A percentile compares a stretch with the other conserved stretches of the same genome.
Evolutionary conservation across 2,797 vertebrate genomes (phyloP).

Genomic region (Takifugu ocellatus): DNA sequence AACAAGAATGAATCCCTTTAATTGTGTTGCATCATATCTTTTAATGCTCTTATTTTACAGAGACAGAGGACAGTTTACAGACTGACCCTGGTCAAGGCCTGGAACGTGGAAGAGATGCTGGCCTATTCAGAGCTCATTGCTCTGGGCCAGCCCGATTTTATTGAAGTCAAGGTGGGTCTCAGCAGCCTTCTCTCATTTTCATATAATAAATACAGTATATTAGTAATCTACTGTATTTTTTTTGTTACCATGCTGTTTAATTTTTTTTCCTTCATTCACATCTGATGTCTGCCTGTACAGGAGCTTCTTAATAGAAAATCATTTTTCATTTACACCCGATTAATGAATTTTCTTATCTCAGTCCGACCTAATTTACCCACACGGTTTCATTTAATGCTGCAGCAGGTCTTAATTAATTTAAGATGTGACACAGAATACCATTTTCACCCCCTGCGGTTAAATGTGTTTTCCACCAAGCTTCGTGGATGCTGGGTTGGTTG

Average conservation of each 20-base stretch:
- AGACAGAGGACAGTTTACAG: conserved; percentile 92
- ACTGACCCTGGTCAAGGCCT: conserved; percentile 91
- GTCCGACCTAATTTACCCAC: neutral
- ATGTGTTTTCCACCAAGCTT: too few species aligned
- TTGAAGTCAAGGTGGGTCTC: conserved; percentile 87
- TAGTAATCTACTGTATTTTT: neutral
- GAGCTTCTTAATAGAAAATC: conserved; percentile 23
- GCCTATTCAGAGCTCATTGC: conserved; percentile 87
- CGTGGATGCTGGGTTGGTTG: too few species aligned
- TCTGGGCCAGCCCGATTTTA: conserved; percentile 89
- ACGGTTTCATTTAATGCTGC: too few species aligned
- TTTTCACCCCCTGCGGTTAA: too few species aligned
- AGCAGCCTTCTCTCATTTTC: too few species aligned
- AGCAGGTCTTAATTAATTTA: too few species aligned
- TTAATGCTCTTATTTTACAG: conserved; percentile 53
- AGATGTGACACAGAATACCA: too few species aligned
- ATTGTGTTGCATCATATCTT: neutral
- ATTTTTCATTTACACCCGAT: conserved; percentile 5
- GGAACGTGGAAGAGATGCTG: conserved; percentile 93
- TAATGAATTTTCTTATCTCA: conserved; percentile 7
- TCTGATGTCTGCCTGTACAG: conserved; percentile 7
- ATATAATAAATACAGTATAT: too few species aligned
- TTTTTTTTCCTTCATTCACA: neutral
- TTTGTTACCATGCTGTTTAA: neutral
- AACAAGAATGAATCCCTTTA: too few species aligned